These are phyloP conservation scores for Syncerus caffer DNA, from an alignment of 2,797 vertebrate species.

Conservation along the genomic window DNA sequence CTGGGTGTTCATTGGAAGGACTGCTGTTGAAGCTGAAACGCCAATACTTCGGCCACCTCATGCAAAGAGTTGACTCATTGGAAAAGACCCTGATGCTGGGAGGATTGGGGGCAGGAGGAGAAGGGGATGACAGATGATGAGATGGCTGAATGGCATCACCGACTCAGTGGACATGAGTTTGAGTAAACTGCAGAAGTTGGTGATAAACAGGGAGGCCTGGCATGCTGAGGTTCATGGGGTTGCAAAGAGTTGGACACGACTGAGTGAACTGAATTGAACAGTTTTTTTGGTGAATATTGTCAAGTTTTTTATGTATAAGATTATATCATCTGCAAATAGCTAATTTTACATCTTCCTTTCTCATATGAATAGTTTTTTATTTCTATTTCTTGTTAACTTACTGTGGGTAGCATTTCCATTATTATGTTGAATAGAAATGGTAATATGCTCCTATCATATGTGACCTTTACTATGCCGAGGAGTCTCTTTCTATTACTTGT, in stretches of 20 bases:
- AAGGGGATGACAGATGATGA: no score
- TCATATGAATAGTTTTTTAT: background rate
- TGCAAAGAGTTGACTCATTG: no score
- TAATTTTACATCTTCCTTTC: background rate
- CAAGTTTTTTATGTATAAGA: background rate
- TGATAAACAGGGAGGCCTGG: no score
- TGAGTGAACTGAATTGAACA: background rate
- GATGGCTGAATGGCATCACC: no score
- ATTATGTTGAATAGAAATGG: background rate
- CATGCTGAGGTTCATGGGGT: no score
- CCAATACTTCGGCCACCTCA: no score
- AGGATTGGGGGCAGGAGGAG: no score
- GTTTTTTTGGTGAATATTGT: background rate
- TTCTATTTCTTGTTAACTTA: background rate
- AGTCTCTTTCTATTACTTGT: background rate
- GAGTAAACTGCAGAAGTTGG: no score
- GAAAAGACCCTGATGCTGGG: no score
- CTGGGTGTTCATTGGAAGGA: no score
- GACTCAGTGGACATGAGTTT: no score
- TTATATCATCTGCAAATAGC: background rate
- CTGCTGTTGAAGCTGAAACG: no score
- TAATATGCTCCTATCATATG: background rate
- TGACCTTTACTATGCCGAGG: background rate
- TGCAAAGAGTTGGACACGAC: fast-evolving
- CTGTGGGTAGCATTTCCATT: background rate